These are phyloP conservation scores for Andrena haemorrhoa DNA, from an alignment of 2,888 invertebrate species.

Conservation along the genomic window DNA sequence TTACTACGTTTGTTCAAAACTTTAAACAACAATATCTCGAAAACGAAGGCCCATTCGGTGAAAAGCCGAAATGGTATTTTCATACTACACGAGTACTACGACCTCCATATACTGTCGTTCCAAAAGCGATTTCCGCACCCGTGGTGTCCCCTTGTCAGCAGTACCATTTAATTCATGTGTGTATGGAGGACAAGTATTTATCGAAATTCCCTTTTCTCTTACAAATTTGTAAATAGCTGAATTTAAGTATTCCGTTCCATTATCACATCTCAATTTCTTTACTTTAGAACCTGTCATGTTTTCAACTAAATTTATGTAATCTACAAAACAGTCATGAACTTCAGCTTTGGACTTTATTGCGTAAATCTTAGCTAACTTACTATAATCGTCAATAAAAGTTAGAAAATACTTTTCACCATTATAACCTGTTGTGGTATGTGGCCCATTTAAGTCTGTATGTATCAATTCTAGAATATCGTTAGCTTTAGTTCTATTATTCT, in stretches of 20 bases:
- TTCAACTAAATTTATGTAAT: slow-evolving; percentile 13
- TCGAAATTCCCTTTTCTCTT: slow-evolving; percentile 6
- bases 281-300: not conserved
- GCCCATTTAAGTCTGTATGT: slow-evolving; percentile 13
- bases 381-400: slow-evolving; percentile 31
- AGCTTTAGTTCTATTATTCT: slow-evolving; percentile 49
- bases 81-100: no score
- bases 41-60: no score
- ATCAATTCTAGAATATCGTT: slow-evolving; percentile 38
- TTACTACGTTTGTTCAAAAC: no score
- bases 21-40: no score
- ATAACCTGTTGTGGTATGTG: slow-evolving; percentile 10
- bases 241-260: not conserved
- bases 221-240: not conserved
- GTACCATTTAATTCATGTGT: slow-evolving; percentile 25
- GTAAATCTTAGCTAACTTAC: slow-evolving; percentile 24
- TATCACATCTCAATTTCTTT: not conserved
- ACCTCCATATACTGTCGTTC: no score
- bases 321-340: slow-evolving; percentile 17
- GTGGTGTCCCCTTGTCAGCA: no score
- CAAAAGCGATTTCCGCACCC: no score
- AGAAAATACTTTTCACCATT: slow-evolving; percentile 31
- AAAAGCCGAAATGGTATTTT: no score
- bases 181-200: not conserved
- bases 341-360: slow-evolving; percentile 18